Evolutionary conservation across 2,888 invertebrate species (phyloP), one percentile per base, ranked within the genome.

Genomic region (Chalcosyrphus nemorum): DNA sequence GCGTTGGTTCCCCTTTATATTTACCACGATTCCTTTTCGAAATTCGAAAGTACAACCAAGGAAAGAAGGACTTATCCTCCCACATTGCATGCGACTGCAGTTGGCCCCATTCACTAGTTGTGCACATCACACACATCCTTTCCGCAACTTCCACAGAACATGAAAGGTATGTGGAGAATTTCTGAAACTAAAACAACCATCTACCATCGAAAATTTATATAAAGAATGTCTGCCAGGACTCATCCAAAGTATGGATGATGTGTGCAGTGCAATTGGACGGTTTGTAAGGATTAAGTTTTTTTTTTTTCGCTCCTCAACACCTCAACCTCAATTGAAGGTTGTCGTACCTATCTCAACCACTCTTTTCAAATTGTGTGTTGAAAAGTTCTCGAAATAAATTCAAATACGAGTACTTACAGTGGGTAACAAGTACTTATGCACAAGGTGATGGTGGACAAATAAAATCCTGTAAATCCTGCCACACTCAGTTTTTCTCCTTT

Each of bases 261-360:
- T 59, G 59, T 70, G 57, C 70, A 70, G 59, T 70, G 57, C 70
- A 70, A 71, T 59, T 41, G 50, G 50, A 27, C 15, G 59, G 41
- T 59, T 32, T 38, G 59, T 35, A 57, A 24, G 45, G 61, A 61
- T 61, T 71, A 71, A 50, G 65, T 65, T 65, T 65, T 38, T 11
- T 17, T 11, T 50, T n/a, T n/a, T n/a, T n/a, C n/a, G n/a, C n/a
- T n/a, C n/a, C n/a, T n/a, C n/a, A 72, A 24, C 61, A 61, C 63
- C 41, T 72, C 41, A 63, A 54, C 41, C 61, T 17, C 52, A 72
- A 61, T 63, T 71, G 59, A 71, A 71, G 59, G 27, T 45, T 43
- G 43, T 27, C 2, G 41, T 29, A 24, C 24, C 43, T 45, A 5
- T n/a, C n/a, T n/a, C n/a, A n/a, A 21, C 21, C 38, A 57, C 38